phyloP scores from a whole-genome alignment of 1,140 invertebrate species.

The Galendromus occidentalis region DNA sequence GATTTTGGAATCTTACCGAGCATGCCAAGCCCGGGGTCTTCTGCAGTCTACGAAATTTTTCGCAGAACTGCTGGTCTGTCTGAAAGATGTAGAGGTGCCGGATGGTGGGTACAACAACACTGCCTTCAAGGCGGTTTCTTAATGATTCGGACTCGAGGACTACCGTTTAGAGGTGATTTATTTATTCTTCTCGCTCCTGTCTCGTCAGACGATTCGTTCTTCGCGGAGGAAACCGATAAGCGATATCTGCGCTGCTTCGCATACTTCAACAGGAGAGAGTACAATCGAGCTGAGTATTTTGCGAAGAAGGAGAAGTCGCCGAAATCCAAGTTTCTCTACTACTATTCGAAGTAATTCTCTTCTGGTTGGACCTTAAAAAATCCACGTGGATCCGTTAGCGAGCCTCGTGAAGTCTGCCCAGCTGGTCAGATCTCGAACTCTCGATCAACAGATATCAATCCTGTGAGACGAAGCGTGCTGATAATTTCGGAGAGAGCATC shows the following conservation, averaged over 20 bases:
- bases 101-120: too few relatives aligned
- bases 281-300: constrained; percentile 68
- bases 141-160: too few relatives aligned
- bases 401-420: too few relatives aligned
- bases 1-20: not conserved
- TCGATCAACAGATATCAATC: not conserved
- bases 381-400: too few relatives aligned
- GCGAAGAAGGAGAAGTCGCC: constrained; percentile 43
- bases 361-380: constrained; percentile 13
- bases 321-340: constrained; percentile 53
- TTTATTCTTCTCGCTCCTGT: not conserved
- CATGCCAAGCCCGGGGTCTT: not conserved
- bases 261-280: constrained; percentile 80
- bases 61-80: not conserved
- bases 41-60: not conserved
- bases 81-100: not conserved
- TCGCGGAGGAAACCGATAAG: constrained; percentile 16
- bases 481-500: not conserved
- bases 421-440: too few relatives aligned
- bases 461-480: constrained; percentile 8
- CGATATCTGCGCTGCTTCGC: constrained; percentile 57
- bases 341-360: constrained; percentile 59
- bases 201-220: constrained; percentile 19
- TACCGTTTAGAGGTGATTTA: too few relatives aligned
- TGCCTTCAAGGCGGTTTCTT: too few relatives aligned